phyloP scores from a whole-genome alignment of 2,113 vertebrate species.

The Sebastes schlegelii region DNA sequence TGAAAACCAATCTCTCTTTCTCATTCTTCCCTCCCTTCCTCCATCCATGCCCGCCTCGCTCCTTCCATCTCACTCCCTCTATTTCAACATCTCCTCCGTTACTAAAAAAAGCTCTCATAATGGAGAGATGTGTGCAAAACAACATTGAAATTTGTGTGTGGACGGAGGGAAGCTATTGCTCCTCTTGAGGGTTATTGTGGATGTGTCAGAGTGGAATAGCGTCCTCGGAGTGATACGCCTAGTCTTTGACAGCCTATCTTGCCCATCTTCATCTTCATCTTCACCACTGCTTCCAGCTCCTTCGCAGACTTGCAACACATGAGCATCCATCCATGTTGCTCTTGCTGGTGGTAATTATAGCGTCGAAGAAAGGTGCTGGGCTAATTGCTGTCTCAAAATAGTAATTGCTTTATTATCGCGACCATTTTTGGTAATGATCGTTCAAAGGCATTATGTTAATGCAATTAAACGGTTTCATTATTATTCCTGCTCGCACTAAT shows the following conservation, averaged over 20 bases:
- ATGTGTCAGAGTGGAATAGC: slow-evolving; percentile 64
- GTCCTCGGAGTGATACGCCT: slow-evolving; percentile 59
- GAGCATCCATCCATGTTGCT: slow-evolving; percentile 58
- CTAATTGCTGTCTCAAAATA: slow-evolving; percentile 84
- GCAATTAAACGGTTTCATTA: slow-evolving; percentile 81
- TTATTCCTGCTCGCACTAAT: slow-evolving; percentile 73
- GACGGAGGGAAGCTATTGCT: slow-evolving; percentile 61
- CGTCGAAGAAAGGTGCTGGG: slow-evolving; percentile 75
- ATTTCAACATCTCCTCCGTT: slow-evolving; percentile 73
- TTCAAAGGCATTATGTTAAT: slow-evolving; percentile 84
- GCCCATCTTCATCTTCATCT: slow-evolving; percentile 73
- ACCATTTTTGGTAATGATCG: slow-evolving; percentile 83
- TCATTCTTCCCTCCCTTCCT: slow-evolving; percentile 79
- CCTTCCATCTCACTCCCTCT: slow-evolving; percentile 67
- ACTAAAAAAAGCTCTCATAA: slow-evolving; percentile 68
- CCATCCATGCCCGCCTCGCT: slow-evolving; percentile 75
- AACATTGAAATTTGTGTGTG: slow-evolving; percentile 71
- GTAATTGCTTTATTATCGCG: slow-evolving; percentile 83
- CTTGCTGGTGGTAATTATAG: slow-evolving; percentile 75
- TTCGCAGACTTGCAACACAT: slow-evolving; percentile 54
- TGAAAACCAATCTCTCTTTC: slow-evolving; percentile 88
- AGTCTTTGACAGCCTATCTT: slow-evolving; percentile 73
- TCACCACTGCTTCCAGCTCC: slow-evolving; percentile 56
- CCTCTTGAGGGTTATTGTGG: slow-evolving; percentile 71
- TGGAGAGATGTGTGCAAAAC: slow-evolving; percentile 75